Percentiles rank a stretch among this genome's conserved stretches.
Conservation (phyloP, 2,113 vertebrate genomes). For the Chaetorhynchus papuensis region DNA sequence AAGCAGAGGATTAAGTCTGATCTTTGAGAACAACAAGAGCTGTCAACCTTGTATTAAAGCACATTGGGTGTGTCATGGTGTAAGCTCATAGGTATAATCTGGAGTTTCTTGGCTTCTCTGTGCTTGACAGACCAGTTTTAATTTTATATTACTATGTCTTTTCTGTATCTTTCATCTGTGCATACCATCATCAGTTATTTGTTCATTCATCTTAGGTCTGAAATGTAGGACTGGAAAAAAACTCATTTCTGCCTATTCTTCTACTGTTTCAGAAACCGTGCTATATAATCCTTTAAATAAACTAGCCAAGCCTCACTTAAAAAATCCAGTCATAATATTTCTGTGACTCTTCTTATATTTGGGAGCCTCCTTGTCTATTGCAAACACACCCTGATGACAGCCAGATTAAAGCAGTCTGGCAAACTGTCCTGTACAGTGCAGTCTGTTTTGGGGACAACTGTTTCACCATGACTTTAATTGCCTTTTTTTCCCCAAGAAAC, state of each 20-base stretch:
- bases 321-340: neutral
- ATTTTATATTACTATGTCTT: neutral
- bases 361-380: neutral
- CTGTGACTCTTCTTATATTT: neutral
- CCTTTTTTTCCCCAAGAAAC: neutral
- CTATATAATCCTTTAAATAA: neutral
- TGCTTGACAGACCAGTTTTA: neutral
- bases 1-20: neutral
- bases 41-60: neutral
- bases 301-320: neutral
- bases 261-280: neutral
- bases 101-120: neutral
- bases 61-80: neutral
- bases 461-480: neutral
- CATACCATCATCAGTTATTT: neutral
- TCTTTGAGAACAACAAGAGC: neutral
- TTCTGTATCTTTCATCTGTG: neutral
- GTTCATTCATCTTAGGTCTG: neutral
- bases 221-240: neutral
- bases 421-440: neutral
- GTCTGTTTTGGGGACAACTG: neutral
- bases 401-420: neutral
- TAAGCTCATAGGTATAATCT: neutral
- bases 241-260: neutral
- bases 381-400: neutral